Evolutionary conservation across 2,888 invertebrate species (phyloP), one percentile per base, ranked within the genome.

Genomic region (Eutolmus rufibarbis): DNA sequence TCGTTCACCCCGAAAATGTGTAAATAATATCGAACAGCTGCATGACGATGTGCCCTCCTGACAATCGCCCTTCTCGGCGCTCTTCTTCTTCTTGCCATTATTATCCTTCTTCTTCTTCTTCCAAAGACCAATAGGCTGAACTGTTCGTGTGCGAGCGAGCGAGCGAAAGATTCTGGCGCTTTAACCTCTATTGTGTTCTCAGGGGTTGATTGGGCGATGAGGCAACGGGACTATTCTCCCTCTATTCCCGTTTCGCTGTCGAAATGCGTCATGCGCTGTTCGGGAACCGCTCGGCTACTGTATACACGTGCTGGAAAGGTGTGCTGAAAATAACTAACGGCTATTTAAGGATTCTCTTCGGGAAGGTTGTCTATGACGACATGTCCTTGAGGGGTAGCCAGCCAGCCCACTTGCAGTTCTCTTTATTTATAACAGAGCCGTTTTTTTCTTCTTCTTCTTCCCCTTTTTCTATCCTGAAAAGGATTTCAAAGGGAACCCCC

Each of bases 1-100:
- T 92, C 91, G 90, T 92, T 92, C 91, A 92, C 92, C 92, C 90
- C 86, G 51, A 46, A 85, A 87, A 88, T 87, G 87, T 88, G 88
- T 88, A 88, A 88, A 88, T 88, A 88, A 88, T 74, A 86, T 79
- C 84, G 88, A 88, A 88, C 88, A 88, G 88, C 88, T 88, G 88
- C 88, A 88, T 74, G 74, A 46, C 37, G 85, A 87, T 87, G 76
- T 86, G 85, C 79, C 86, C 85, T 79, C 86, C 66, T 84, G 82
- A 82, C 57, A 57, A 37, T 57, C 66, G n/a, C 57, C 74, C 84
- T 86, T 23, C n/a, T 37, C 23, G 66, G 9, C 51, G n/a, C 57
- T 51, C 43, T 8, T 74, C 74, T 74, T 74, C 74, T 74, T 28
- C 28, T 74, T 7, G 1, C 5, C 74, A 28, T 12, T 12, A 74